These are phyloP conservation scores for Threskiornis aethiopicus DNA, from an alignment of 2,797 vertebrate genomes.

Conservation along the genomic window DNA sequence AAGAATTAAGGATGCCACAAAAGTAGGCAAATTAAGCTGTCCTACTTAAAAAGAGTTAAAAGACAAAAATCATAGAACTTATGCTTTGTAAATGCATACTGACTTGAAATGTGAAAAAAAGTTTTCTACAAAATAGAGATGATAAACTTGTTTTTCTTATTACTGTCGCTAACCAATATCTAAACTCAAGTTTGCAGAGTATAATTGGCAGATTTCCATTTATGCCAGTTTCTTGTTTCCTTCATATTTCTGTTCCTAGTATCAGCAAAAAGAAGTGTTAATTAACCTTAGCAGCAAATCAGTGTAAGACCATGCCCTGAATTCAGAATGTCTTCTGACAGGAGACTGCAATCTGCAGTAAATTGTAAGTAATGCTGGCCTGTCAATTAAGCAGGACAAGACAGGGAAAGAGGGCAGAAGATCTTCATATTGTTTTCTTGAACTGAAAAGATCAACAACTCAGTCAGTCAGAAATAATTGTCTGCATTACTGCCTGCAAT, in stretches of 20 bases:
- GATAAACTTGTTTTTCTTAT: background rate
- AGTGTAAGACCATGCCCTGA: background rate
- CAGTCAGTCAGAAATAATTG: slow-evolving; percentile 63
- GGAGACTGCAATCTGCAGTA: background rate
- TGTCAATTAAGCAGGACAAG: slow-evolving; percentile 33
- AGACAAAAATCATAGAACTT: background rate
- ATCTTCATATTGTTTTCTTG: slow-evolving; percentile 58
- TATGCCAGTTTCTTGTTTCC: background rate
- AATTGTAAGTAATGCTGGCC: background rate
- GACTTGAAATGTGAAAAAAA: background rate
- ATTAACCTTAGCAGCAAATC: slow-evolving; percentile 44
- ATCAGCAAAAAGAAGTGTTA: slow-evolving; percentile 12
- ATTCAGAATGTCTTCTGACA: background rate
- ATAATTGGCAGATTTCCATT: slow-evolving; percentile 10
- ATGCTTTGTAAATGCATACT: background rate
- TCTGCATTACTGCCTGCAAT: slow-evolving; percentile 48
- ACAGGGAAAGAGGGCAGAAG: slow-evolving; percentile 6
- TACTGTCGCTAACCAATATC: background rate
- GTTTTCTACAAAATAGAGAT: background rate
- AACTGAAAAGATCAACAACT: slow-evolving; percentile 59
- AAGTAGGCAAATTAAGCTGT: background rate
- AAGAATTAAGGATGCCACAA: background rate
- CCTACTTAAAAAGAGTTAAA: background rate
- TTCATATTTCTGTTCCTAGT: background rate
- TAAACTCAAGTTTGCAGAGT: background rate